Percentiles rank a stretch among this genome's conserved stretches.
Conservation (phyloP, 1,140 invertebrate genomes). For the Hyposmocoma kahamanoa region DNA sequence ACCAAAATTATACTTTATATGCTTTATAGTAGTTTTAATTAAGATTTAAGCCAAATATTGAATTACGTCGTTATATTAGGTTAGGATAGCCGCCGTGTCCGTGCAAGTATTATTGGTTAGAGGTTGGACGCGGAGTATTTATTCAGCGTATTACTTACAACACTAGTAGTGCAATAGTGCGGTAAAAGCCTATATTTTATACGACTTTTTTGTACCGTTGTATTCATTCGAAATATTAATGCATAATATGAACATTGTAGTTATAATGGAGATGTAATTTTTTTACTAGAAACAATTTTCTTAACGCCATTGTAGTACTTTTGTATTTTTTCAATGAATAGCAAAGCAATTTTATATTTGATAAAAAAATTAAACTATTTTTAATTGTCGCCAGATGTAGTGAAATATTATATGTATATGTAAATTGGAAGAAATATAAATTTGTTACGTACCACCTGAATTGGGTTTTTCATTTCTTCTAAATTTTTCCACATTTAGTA, state of each 20-base stretch:
- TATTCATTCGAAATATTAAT: slow-evolving; percentile 45
- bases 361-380: too few relatives aligned
- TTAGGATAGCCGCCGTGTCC: slow-evolving; percentile 51
- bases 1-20: slow-evolving; percentile 71
- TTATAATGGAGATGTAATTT: slow-evolving; percentile 58
- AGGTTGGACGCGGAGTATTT: slow-evolving; percentile 23
- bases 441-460: slow-evolving; percentile 62
- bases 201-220: slow-evolving; percentile 24
- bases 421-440: slow-evolving; percentile 67
- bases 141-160: slow-evolving; percentile 40
- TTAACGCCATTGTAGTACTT: slow-evolving; percentile 60
- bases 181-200: slow-evolving; percentile 19
- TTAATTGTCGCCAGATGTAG: slow-evolving; percentile 51
- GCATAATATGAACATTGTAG: slow-evolving; percentile 66
- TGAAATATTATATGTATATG: slow-evolving; percentile 61
- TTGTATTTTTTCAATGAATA: slow-evolving; percentile 69
- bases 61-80: slow-evolving; percentile 60
- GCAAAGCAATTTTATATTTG: slow-evolving; percentile 68
- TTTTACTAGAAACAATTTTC: slow-evolving; percentile 63
- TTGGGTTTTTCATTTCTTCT: slow-evolving; percentile 38
- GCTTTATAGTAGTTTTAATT: slow-evolving; percentile 69
- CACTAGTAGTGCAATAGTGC: slow-evolving; percentile 24
- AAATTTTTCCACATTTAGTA: neutral
- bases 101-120: slow-evolving; percentile 66
- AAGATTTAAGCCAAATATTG: slow-evolving; percentile 72